Evolutionary conservation across 1,140 invertebrate species (phyloP).

Genomic region (Drosophila athabasca): DNA sequence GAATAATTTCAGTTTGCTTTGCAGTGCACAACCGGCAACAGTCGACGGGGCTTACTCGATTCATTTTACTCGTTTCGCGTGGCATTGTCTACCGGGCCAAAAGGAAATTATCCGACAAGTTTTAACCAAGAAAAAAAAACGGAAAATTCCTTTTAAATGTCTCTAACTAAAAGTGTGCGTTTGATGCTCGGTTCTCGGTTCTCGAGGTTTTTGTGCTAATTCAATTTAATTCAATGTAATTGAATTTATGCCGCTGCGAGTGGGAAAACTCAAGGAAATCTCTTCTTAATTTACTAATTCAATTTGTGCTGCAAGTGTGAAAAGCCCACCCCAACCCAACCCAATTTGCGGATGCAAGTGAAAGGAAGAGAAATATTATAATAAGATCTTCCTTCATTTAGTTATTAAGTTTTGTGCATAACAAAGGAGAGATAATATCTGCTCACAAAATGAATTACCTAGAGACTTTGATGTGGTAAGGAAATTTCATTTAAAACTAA

Average conservation of each 20-base stretch:
- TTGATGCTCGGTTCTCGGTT: not conserved
- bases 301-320: slow-evolving; percentile 15
- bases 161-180: not conserved
- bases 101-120: slow-evolving; percentile 27
- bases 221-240: slow-evolving; percentile 12
- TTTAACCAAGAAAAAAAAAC: slow-evolving; percentile 21
- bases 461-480: slow-evolving; percentile 74
- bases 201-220: too few relatives aligned
- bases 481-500: not conserved
- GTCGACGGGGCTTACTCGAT: slow-evolving; percentile 50
- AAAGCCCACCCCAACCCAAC: too few relatives aligned
- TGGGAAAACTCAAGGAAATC: slow-evolving; percentile 15
- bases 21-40: slow-evolving; percentile 68
- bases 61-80: slow-evolving; percentile 20
- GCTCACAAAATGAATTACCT: slow-evolving; percentile 65
- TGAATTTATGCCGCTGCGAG: slow-evolving; percentile 26
- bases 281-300: slow-evolving; percentile 27
- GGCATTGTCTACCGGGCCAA: slow-evolving; percentile 4
- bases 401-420: not conserved
- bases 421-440: not conserved
- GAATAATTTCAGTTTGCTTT: slow-evolving; percentile 68
- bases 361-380: slow-evolving; percentile 1
- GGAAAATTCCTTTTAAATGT: slow-evolving; percentile 28
- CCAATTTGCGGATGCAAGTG: not conserved
- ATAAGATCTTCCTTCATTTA: slow-evolving; percentile 12